Evolutionary conservation across 2,797 vertebrate genomes (phyloP).

Genomic region (Zalophus californianus): DNA sequence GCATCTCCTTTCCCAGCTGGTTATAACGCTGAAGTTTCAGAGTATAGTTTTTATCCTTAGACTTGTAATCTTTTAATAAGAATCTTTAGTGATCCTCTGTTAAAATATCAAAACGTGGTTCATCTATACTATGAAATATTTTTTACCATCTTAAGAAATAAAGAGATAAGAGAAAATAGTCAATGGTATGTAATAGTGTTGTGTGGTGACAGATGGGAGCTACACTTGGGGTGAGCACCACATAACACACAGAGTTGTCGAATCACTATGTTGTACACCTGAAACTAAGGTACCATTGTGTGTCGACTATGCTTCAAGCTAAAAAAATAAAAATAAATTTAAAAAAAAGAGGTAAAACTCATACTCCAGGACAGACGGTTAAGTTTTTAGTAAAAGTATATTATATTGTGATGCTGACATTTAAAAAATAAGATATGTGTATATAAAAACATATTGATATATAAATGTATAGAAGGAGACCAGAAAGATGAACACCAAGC

Average conservation of each 20-base stretch:
- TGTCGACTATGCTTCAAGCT: background rate
- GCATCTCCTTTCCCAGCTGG: background rate
- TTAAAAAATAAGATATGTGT: background rate
- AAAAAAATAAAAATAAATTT: background rate
- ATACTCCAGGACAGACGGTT: background rate
- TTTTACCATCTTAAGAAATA: background rate
- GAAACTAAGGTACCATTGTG: background rate
- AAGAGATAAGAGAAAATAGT: background rate
- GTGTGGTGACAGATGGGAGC: background rate
- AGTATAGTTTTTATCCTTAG: background rate
- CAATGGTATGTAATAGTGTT: background rate
- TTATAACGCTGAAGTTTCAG: background rate
- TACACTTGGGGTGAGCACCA: background rate
- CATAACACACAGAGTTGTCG: background rate
- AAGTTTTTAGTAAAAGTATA: background rate
- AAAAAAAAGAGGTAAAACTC: background rate
- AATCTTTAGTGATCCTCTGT: background rate
- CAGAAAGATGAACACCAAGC: background rate
- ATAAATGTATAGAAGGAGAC: background rate
- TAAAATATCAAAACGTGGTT: background rate
- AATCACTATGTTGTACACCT: background rate
- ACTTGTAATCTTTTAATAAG: background rate
- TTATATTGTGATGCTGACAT: background rate
- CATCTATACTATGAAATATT: background rate
- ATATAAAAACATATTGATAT: background rate